Evolutionary conservation across 2,113 vertebrate species (phyloP).

Genomic region (Solea solea): DNA sequence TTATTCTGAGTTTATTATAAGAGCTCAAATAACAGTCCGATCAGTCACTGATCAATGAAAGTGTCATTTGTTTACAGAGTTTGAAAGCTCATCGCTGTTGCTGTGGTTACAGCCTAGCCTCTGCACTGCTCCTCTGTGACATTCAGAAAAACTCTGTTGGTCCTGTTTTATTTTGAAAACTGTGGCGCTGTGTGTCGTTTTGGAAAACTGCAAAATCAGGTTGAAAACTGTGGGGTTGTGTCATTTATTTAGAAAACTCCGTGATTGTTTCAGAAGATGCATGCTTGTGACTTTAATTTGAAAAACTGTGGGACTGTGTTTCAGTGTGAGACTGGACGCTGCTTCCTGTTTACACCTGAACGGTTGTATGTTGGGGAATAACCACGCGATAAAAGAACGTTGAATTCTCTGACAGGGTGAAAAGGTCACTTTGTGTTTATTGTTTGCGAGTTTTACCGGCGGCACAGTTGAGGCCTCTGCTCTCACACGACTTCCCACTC

Average conservation of each 20-base stretch:
- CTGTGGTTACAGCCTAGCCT: neutral
- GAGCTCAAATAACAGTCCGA: neutral
- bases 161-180: no score
- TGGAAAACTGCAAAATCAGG: no score
- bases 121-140: neutral
- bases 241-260: no score
- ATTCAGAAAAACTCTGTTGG: neutral
- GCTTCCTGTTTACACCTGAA: neutral
- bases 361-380: no score
- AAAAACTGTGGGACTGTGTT: no score
- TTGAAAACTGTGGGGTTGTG: no score
- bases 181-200: no score
- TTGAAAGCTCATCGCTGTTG: neutral
- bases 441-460: neutral
- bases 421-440: slow-evolving; percentile 11
- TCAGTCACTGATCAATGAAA: neutral
- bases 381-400: neutral
- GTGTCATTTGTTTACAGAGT: neutral
- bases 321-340: no score
- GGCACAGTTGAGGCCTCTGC: neutral
- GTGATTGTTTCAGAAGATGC: no score
- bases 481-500: slow-evolving; percentile 20
- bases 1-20: no score
- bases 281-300: no score
- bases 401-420: neutral